phyloP scores from a whole-genome alignment of 2,113 vertebrate genomes.

The Nyctereutes procyonoides region DNA sequence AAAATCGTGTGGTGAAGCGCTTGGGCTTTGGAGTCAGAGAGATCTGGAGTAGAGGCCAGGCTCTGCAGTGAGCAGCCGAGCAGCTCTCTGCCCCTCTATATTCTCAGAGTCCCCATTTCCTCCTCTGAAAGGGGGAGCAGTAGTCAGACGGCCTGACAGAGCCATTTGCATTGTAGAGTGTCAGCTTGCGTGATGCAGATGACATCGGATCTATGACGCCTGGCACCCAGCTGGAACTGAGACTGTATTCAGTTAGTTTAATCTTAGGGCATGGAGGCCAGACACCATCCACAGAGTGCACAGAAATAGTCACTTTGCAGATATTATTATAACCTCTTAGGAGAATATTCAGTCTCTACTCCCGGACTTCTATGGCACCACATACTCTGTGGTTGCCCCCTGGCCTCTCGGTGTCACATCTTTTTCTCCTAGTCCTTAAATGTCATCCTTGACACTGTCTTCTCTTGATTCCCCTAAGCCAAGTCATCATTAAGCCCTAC shows the following conservation, averaged over 20 bases:
- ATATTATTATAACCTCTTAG: background rate
- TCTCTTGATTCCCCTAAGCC: background rate
- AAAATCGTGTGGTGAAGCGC: constrained; percentile 5
- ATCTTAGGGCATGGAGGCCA: background rate
- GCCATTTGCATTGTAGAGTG: background rate
- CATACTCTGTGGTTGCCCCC: rapidly evolving
- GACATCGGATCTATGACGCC: background rate
- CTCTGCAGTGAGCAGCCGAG: background rate
- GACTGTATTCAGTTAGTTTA: background rate
- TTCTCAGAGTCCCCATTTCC: background rate
- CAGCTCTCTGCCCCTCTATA: rapidly evolving
- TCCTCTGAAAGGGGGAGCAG: background rate
- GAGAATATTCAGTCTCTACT: background rate
- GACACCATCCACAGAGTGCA: background rate
- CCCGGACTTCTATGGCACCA: background rate
- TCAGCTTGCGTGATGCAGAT: background rate
- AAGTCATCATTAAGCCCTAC: background rate
- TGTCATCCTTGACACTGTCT: background rate
- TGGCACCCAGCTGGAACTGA: background rate
- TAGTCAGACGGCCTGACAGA: background rate
- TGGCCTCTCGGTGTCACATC: background rate
- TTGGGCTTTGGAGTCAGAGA: constrained; percentile 61
- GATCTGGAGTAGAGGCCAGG: background rate
- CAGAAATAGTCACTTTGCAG: background rate
- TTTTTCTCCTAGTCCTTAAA: background rate